phyloP scores from a whole-genome alignment of 2,797 vertebrate species.

The Dendrocincla fuliginosa region DNA sequence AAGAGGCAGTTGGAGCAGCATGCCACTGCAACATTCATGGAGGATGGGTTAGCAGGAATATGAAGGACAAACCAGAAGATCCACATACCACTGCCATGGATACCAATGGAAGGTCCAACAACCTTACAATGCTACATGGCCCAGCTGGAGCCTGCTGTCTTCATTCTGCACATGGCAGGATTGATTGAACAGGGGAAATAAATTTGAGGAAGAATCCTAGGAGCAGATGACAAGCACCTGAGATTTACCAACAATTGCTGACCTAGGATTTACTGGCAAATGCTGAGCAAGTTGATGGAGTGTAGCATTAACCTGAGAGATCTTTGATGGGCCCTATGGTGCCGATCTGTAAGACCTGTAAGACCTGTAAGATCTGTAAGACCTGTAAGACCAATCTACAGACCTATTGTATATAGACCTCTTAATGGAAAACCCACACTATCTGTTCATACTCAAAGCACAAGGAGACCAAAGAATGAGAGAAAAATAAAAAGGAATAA shows the following conservation, averaged over 20 bases:
- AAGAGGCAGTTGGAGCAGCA: not conserved
- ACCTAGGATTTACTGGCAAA: not conserved
- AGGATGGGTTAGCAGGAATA: not conserved
- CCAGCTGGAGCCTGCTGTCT: not conserved
- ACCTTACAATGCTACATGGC: not conserved
- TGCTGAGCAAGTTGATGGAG: not conserved
- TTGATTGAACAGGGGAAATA: not conserved
- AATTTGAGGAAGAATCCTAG: not conserved
- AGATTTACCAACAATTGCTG: not conserved
- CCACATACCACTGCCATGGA: not conserved
- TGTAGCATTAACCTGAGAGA: not conserved
- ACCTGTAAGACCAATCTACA: not conserved
- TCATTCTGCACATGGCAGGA: not conserved
- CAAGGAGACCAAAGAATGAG: not conserved
- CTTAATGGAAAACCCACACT: not conserved
- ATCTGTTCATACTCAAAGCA: not conserved
- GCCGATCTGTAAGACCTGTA: accelerated
- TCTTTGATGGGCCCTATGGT: not conserved
- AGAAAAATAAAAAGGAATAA: not conserved
- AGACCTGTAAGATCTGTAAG: no score
- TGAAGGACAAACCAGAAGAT: not conserved
- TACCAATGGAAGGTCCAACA: not conserved
- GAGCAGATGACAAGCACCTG: not conserved
- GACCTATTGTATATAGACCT: not conserved
- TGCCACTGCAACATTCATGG: not conserved